Evolutionary conservation across 2,113 vertebrate species (phyloP), one percentile per base, ranked within the genome.

Genomic region (Girardinichthys multiradiatus): DNA sequence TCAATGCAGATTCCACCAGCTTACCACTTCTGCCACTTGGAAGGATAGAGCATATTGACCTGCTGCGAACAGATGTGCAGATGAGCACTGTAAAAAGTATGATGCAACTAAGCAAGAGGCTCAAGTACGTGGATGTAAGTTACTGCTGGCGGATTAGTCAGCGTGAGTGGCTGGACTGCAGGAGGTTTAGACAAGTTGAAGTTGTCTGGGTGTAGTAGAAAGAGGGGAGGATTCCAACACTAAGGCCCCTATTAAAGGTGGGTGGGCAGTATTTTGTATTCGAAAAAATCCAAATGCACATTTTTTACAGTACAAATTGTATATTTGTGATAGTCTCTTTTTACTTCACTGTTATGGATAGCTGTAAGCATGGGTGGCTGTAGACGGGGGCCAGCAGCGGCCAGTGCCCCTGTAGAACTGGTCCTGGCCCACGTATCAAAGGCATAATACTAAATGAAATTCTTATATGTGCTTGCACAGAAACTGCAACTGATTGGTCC

Each of bases 111-210:
- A 84, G 88, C 74, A 80, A n/a, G 61, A 81, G 51, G 61, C 74
- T 95, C 33, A 76, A 82, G 57, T 70, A 37, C 68, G 72, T 94
- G 29, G 88, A 95, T 31, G 45, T 94, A 70, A 93, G 88, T 59
- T 73, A 79, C 30, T 95, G 94, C 83, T 94, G 93, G 93, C 14
- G 74, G 13, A 83, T 95, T 82, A 90, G 28, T 27, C 35, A 37
- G 11, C 2, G 1, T 0, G 72, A 88, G 54, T 88, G 64, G 73
- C 0, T 27, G 24, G 0, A 29, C 31, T 71, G 51, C 39, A 58
- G 51, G n/a, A 68, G 0, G 1, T 28, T 11, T 48, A 81, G 67
- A 24, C 54, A 73, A 19, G 86, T 84, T 3, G 8, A 82, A 15
- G 30, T 92, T 29, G 57, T 86, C 30, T 90, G 90, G 87, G 26